Conservation (phyloP, 1,140 invertebrate genomes). For the Gonioctena quinquepunctata region DNA sequence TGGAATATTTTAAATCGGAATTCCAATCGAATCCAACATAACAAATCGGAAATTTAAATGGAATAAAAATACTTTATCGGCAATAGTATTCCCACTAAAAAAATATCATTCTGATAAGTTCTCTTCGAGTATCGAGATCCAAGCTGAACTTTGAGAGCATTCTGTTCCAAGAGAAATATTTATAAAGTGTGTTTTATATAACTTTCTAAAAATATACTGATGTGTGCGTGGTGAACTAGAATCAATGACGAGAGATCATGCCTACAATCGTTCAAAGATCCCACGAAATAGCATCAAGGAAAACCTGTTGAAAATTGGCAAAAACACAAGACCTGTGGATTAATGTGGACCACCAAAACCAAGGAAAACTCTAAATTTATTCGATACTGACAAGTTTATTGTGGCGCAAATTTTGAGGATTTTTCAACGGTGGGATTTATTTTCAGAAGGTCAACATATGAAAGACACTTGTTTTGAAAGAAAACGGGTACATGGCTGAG, state of each 20-base stretch:
- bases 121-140: too few species aligned
- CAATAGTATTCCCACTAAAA: too few species aligned
- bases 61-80: too few species aligned
- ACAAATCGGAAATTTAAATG: too few species aligned
- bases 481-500: too few species aligned
- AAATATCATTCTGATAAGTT: too few species aligned
- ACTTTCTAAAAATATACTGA: conserved; percentile 5
- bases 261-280: conserved; percentile 12
- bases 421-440: too few species aligned
- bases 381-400: not conserved
- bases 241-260: conserved; percentile 8
- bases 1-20: too few species aligned
- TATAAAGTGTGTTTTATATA: not conserved
- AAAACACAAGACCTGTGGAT: conserved; percentile 16
- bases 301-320: conserved; percentile 34
- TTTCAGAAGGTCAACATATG: too few species aligned
- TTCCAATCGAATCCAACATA: too few species aligned
- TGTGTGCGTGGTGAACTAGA: not conserved
- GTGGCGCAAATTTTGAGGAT: too few species aligned
- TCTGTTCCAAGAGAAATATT: not conserved
- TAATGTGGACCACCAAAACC: conserved; percentile 5
- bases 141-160: not conserved
- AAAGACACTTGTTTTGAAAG: too few species aligned
- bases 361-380: not conserved
- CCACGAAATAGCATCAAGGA: conserved; percentile 17